These are phyloP conservation scores for Sinhomidia bicolor DNA, from an alignment of 2,888 invertebrate species.

Conservation along the genomic window DNA sequence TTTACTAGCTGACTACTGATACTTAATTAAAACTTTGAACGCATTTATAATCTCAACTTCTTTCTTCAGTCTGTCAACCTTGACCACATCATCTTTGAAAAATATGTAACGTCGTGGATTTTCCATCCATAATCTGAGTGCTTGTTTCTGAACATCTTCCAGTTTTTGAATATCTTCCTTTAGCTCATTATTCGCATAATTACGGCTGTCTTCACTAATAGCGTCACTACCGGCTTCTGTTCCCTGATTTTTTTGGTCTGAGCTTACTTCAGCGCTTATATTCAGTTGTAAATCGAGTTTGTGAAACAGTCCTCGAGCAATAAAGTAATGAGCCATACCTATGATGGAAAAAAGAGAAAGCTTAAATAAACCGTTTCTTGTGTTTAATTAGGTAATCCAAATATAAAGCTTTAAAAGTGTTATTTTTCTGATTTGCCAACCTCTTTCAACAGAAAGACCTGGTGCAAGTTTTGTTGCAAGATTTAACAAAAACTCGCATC, in stretches of 20 bases:
- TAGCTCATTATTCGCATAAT: not conserved
- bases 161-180: not conserved
- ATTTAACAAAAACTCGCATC: not conserved
- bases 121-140: not conserved
- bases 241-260: not conserved
- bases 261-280: not conserved
- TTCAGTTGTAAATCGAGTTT: not conserved
- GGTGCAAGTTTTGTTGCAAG: not conserved
- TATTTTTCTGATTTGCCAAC: not conserved
- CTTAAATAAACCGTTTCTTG: no score
- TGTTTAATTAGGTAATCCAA: no score
- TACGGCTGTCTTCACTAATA: no score
- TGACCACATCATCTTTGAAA: not conserved
- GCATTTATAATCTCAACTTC: not conserved
- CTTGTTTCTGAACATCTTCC: not conserved
- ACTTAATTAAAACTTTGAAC: no score
- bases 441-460: not conserved
- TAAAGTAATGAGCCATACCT: slow-evolving; percentile 4
- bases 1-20: no score
- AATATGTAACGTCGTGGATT: slow-evolving; percentile 4
- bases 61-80: not conserved
- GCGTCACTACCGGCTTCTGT: not conserved
- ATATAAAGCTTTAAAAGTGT: no score
- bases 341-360: not conserved
- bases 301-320: not conserved